These are phyloP conservation scores for Cephus runcator DNA, from an alignment of 2,888 invertebrate species.

Conservation along the genomic window DNA sequence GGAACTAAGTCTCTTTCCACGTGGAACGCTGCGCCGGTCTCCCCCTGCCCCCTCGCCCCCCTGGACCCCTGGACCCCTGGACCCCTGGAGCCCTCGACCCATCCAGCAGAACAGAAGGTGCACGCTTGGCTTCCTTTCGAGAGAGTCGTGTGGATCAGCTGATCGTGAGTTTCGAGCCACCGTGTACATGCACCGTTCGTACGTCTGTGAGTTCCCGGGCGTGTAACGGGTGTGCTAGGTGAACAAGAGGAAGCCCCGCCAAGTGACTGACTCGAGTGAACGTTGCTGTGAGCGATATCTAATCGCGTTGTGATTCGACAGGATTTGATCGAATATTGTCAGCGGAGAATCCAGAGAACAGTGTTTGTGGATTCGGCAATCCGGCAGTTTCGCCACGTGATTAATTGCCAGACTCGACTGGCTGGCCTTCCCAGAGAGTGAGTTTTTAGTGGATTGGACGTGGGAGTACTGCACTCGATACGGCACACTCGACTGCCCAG, in stretches of 20 bases:
- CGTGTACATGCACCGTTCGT: neutral
- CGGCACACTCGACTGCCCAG: neutral
- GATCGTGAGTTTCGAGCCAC: slow-evolving; percentile 1
- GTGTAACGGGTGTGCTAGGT: neutral
- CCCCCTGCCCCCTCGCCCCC: too few species aligned
- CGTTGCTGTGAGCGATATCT: neutral
- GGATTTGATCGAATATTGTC: neutral
- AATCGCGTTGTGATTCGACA: neutral
- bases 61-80: too few species aligned
- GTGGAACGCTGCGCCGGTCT: neutral
- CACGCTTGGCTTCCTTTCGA: neutral
- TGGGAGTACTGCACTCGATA: neutral
- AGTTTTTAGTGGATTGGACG: neutral
- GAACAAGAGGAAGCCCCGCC: neutral
- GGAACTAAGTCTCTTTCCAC: neutral
- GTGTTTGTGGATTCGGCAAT: neutral
- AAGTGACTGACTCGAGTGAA: neutral
- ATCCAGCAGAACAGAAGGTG: neutral
- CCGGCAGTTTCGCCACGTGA: neutral
- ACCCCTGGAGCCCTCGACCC: too few species aligned
- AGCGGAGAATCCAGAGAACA: neutral
- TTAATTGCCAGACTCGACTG: neutral
- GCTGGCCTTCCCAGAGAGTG: neutral
- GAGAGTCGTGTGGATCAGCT: slow-evolving; percentile 1
- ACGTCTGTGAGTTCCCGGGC: neutral